Conservation (phyloP, 2,113 vertebrate species). For the Arizona elegans region DNA sequence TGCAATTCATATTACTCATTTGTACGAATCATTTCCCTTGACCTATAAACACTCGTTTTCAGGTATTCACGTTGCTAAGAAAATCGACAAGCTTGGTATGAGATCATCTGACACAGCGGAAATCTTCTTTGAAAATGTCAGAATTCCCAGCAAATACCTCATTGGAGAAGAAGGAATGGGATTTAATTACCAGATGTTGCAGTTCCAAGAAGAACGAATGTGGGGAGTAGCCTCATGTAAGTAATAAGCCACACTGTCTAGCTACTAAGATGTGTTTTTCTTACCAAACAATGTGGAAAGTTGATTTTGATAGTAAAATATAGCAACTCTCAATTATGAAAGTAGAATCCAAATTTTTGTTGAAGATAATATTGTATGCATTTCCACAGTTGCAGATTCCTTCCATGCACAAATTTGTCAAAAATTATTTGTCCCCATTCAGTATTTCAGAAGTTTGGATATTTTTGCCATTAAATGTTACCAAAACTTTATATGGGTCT, state of each 20-base stretch:
- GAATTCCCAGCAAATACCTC: constrained; percentile 76
- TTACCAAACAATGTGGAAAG: constrained; percentile 8
- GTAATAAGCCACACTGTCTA: constrained; percentile 22
- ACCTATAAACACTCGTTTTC: constrained; percentile 22
- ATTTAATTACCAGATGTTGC: constrained; percentile 86
- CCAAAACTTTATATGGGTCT: not conserved
- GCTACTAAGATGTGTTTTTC: not conserved
- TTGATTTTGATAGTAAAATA: constrained; percentile 27
- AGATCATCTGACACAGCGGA: constrained; percentile 80
- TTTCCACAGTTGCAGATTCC: not conserved
- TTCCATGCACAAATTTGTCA: not conserved
- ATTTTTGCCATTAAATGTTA: not conserved
- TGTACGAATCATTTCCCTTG: not conserved
- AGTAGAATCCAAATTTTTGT: constrained; percentile 6
- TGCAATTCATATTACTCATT: not conserved
- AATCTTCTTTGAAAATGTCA: constrained; percentile 83
- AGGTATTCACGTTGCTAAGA: constrained; percentile 80
- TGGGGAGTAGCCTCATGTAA: constrained; percentile 78
- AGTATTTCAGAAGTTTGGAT: not conserved
- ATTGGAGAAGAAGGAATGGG: constrained; percentile 83
- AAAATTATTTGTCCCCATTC: not conserved
- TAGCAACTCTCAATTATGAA: not conserved
- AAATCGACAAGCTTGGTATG: constrained; percentile 84
- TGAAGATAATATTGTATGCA: constrained; percentile 25
- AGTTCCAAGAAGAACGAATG: constrained; percentile 84